A percentile compares a stretch with the other conserved stretches of the same genome.
These are phyloP conservation scores for Orthosia gothica DNA, from an alignment of 2,888 invertebrate species.

Conservation along the genomic window DNA sequence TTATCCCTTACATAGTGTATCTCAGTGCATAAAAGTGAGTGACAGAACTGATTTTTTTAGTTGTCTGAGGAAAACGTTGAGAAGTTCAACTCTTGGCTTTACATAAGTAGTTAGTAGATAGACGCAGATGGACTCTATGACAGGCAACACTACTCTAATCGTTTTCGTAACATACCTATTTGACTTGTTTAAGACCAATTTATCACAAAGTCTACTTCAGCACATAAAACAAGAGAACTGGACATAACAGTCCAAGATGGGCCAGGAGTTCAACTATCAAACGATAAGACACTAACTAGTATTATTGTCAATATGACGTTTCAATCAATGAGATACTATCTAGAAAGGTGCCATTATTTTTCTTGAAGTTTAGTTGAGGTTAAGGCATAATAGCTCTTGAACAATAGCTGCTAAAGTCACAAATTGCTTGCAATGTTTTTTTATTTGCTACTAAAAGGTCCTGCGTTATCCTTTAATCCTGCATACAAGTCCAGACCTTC, in stretches of 20 bases:
- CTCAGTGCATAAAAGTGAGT: background rate
- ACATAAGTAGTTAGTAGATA: too few species aligned
- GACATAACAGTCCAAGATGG: too few species aligned
- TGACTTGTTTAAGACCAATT: too few species aligned
- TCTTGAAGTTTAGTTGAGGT: background rate
- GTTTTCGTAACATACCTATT: too few species aligned
- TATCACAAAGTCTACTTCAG: too few species aligned
- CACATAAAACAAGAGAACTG: too few species aligned
- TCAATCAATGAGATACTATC: background rate
- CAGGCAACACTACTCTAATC: too few species aligned
- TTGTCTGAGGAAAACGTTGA: too few species aligned
- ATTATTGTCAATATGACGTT: background rate
- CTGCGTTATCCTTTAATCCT: slow-evolving; percentile 4
- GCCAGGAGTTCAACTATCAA: background rate
- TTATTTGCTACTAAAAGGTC: background rate
- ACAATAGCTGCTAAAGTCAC: background rate
- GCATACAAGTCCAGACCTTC: slow-evolving; percentile 29
- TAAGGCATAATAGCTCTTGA: background rate
- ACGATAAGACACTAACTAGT: background rate
- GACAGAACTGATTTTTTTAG: background rate
- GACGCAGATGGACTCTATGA: too few species aligned
- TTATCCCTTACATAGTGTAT: background rate
- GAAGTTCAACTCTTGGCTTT: too few species aligned
- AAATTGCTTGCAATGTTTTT: background rate
- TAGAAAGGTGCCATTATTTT: background rate